A percentile compares a stretch with the other conserved stretches of the same genome.
These are phyloP conservation scores for Pammene aurita DNA, from an alignment of 2,888 invertebrate species.

Conservation along the genomic window DNA sequence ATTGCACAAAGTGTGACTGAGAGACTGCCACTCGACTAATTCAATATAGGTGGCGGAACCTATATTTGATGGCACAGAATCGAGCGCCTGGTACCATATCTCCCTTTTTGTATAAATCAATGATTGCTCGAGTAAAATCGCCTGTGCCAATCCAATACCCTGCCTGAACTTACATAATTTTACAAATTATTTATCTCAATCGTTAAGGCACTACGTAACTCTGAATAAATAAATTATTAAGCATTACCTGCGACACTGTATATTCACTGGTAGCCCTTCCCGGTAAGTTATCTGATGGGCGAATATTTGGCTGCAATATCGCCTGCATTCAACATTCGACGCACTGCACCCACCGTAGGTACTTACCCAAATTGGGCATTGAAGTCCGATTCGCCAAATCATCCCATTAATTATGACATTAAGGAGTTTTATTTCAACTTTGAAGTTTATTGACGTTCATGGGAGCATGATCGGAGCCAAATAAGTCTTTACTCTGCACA, in stretches of 20 bases:
- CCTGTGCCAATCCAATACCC: no score
- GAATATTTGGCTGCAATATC: constrained; percentile 65
- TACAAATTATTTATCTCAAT: background rate
- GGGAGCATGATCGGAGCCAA: background rate
- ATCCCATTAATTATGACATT: constrained; percentile 35
- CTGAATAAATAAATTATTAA: constrained; percentile 19
- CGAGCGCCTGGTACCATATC: no score
- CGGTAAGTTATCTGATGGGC: constrained; percentile 57
- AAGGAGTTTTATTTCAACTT: constrained; percentile 16
- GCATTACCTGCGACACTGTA: constrained; percentile 44
- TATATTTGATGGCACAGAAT: no score
- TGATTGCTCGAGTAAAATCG: no score
- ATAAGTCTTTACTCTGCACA: no score
- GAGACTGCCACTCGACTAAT: no score
- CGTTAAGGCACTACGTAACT: background rate
- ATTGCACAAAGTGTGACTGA: no score
- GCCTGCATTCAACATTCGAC: constrained; percentile 52
- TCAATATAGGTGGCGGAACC: no score
- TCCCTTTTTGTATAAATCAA: no score
- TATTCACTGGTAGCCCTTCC: constrained; percentile 48
- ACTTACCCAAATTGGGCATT: constrained; percentile 38
- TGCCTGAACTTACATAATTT: no score
- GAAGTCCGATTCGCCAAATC: constrained; percentile 21
- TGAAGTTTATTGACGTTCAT: background rate
- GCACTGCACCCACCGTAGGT: constrained; percentile 32